Evolutionary conservation across 2,797 vertebrate genomes (phyloP).

Genomic region (Brachyrhaphis roseni): DNA sequence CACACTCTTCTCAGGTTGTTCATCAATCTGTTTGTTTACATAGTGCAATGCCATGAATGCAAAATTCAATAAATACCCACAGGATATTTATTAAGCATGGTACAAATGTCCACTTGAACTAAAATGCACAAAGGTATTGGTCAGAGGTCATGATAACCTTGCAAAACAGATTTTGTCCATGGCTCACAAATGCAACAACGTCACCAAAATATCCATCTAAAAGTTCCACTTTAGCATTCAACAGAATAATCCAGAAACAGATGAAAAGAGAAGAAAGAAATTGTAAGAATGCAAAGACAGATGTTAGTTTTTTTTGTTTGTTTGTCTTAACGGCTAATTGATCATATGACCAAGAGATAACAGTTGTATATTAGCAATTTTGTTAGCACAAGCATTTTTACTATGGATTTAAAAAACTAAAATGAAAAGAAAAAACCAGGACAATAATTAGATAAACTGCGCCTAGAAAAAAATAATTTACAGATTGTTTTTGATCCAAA

Average conservation of each 20-base stretch:
- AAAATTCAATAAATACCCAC: background rate
- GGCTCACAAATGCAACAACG: background rate
- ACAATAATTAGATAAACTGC: background rate
- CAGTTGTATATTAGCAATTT: background rate
- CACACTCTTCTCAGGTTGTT: background rate
- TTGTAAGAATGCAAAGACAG: background rate
- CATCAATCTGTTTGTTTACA: background rate
- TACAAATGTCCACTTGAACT: background rate
- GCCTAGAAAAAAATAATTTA: slow-evolving; percentile 18
- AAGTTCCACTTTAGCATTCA: background rate
- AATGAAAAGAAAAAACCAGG: background rate
- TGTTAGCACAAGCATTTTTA: background rate
- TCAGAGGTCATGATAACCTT: background rate
- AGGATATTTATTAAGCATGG: background rate
- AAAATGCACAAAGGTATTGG: background rate
- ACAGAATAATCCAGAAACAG: background rate
- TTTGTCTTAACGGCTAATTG: background rate
- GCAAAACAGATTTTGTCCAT: background rate
- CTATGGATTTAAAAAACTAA: background rate
- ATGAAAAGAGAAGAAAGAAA: background rate
- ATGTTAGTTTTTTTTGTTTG: background rate
- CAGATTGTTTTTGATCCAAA: background rate
- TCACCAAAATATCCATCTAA: background rate
- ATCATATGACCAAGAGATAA: background rate
- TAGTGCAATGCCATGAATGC: background rate